phyloP scores from a whole-genome alignment of 2,113 vertebrate genomes.

The Chloropsis cyanopogon region DNA sequence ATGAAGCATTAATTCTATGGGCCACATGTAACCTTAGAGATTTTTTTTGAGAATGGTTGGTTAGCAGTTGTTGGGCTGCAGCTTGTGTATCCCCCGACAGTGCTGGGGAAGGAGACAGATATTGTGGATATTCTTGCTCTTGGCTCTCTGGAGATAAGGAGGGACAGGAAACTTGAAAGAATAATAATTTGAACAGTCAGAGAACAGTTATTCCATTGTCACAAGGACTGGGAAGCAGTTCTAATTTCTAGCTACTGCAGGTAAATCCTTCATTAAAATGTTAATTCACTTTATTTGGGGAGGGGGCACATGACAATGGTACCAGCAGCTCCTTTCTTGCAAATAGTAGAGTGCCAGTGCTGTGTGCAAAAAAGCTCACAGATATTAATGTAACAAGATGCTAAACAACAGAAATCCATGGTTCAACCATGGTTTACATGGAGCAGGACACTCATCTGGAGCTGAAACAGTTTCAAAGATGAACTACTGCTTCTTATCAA shows the following conservation, averaged over 20 bases:
- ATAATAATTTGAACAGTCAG: not conserved
- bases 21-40: not conserved
- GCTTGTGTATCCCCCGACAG: not conserved
- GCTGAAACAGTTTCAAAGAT: not conserved
- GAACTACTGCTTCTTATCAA: not conserved
- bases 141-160: not conserved
- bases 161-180: not conserved
- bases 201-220: not conserved
- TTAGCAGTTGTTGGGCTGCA: not conserved
- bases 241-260: not conserved
- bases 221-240: not conserved
- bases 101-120: not conserved
- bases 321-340: not conserved
- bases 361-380: not conserved
- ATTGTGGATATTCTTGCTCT: not conserved
- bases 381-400: not conserved
- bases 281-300: not conserved
- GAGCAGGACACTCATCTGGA: not conserved
- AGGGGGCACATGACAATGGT: not conserved
- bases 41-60: not conserved
- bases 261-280: not conserved
- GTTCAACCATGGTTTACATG: rapidly evolving
- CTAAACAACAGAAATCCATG: not conserved
- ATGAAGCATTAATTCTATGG: constrained; percentile 46
- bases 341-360: not conserved